Base-by-base conservation (phyloP, 2,113 vertebrate genomes). In the Lasiurus cinereus region DNA sequence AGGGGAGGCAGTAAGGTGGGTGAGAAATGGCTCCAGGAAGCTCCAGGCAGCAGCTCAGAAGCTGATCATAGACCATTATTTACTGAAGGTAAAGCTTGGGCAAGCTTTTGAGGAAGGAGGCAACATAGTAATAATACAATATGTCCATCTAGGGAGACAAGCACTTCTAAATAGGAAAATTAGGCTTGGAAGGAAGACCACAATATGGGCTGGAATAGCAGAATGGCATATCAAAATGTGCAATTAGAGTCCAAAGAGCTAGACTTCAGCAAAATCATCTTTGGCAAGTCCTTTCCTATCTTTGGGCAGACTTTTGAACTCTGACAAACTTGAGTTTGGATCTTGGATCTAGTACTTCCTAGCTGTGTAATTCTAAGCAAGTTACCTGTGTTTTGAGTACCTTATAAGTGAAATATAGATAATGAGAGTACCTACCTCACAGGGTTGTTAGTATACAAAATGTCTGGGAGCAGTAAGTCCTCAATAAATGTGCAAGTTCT, bases 311-410 rank as follows among this genome's bases (percentile, higher is more conserved):
- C 46, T 95, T 95, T 93, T 91, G 52, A 90, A 93, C 12, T 94
- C 91, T 93, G 89, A 93, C 76, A 95, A 93, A 95, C 22, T 74
- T 54, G 64, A 74, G 7, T 88, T 78, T 95, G 62, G 67, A 77
- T 88, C 66, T 31, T 87, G 77, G 18, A n/a, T 88, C 24, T 54
- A 74, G 18, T 80, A 88, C 4, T 95, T 95, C 54, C 31, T 36
- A 88, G 43, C 13, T 93, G 19, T 79, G 52, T 77, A 74, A 93
- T 18, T 19, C 21, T 74, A 27, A 91, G 22, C 15, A 88, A 72
- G 54, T 56, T 95, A 90, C 33, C 50, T 73, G 29, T 82, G 43
- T 89, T 27, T 91, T 48, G 39, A 62, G 56, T 67, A 48, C 12
- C 43, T 70, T 10, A 43, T 66, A 56, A 24, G 36, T 72, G 29